These are phyloP conservation scores for Tenebrosternarchus preto DNA, from an alignment of 2,113 vertebrate species.

Conservation along the genomic window DNA sequence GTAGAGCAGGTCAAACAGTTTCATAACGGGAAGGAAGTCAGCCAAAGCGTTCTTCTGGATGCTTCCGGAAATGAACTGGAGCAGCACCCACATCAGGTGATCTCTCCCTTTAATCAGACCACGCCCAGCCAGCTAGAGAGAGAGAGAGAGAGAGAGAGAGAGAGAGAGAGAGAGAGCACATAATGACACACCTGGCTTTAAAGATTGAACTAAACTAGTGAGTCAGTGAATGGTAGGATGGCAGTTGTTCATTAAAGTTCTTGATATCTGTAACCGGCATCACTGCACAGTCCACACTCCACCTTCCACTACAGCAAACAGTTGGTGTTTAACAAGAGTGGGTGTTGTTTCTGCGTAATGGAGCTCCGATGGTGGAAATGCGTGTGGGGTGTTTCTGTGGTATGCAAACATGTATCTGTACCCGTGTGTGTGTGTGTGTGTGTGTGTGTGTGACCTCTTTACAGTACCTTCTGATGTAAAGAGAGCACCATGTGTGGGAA, in stretches of 20 bases:
- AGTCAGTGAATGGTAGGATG: too few relatives aligned
- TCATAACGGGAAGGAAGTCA: slow-evolving; percentile 98
- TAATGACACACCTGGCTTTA: too few relatives aligned
- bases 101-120: slow-evolving; percentile 98
- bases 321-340: too few relatives aligned
- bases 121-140: slow-evolving; percentile 89
- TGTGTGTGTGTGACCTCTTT: not conserved
- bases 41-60: slow-evolving; percentile 97
- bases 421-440: not conserved
- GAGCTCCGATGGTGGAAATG: not conserved
- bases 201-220: too few relatives aligned
- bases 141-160: slow-evolving; percentile 55
- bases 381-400: too few relatives aligned
- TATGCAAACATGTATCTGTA: not conserved
- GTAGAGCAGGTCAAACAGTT: slow-evolving; percentile 97
- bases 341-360: not conserved
- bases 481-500: slow-evolving; percentile 99
- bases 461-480: slow-evolving; percentile 92
- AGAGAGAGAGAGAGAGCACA: too few relatives aligned
- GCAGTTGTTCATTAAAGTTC: not conserved
- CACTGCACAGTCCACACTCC: too few relatives aligned
- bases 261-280: too few relatives aligned
- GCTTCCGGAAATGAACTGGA: slow-evolving; percentile 98
- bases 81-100: slow-evolving; percentile 98
- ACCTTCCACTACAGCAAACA: too few relatives aligned